These are phyloP conservation scores for Fukomys damarensis DNA, from an alignment of 2,113 vertebrate genomes.

Conservation along the genomic window DNA sequence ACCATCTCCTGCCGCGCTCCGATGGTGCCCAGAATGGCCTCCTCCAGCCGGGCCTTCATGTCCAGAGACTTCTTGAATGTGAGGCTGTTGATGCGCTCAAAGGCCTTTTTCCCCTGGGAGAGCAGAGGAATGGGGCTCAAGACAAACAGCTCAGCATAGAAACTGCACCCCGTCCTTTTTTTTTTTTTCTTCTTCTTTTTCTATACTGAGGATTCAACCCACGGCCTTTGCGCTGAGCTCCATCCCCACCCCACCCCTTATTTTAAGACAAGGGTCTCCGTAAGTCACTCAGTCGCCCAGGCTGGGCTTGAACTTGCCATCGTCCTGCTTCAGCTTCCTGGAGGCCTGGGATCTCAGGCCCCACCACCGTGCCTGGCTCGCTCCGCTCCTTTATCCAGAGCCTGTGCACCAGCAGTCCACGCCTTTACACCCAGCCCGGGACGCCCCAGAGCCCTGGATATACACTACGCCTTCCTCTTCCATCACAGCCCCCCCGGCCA, in stretches of 20 bases:
- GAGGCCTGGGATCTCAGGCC: background rate
- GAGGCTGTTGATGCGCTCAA: constrained; percentile 94
- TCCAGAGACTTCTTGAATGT: constrained; percentile 96
- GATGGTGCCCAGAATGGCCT: constrained; percentile 94
- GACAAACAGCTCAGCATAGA: background rate
- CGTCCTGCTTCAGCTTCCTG: background rate
- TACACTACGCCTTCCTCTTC: background rate
- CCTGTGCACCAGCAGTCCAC: too few species aligned
- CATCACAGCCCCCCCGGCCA: background rate
- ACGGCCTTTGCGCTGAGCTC: background rate
- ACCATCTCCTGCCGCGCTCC: constrained; percentile 96
- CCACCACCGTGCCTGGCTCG: too few species aligned
- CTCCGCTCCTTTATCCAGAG: background rate
- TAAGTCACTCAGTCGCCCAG: too few species aligned
- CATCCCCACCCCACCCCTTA: too few species aligned
- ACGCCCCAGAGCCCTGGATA: background rate
- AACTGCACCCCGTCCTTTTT: background rate
- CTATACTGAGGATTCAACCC: background rate
- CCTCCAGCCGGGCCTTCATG: constrained; percentile 95
- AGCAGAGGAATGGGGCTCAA: background rate
- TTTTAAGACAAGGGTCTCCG: background rate
- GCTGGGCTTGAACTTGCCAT: background rate
- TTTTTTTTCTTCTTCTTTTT: background rate
- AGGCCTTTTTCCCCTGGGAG: constrained; percentile 90
- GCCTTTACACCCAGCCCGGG: too few species aligned